Evolutionary conservation across 2,113 vertebrate genomes (phyloP).

Genomic region (Spilogale gracilis): DNA sequence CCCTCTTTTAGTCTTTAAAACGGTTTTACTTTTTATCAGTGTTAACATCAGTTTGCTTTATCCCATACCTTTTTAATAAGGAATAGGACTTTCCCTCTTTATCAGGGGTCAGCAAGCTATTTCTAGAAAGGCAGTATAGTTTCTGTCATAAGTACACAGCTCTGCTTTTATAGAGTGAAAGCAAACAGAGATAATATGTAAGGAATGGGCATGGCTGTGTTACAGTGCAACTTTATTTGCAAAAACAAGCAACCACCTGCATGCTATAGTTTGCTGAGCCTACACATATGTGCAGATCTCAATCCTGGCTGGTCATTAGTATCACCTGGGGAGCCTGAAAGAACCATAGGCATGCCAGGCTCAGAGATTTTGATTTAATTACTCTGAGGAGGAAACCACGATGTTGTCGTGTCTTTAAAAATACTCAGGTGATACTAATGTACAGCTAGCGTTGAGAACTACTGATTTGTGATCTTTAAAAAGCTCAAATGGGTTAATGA

Average conservation of each 20-base stretch:
- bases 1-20: conserved; percentile 10
- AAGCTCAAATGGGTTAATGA: background rate
- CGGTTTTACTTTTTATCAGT: background rate
- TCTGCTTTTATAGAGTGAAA: background rate
- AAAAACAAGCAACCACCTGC: background rate
- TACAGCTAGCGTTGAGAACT: background rate
- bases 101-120: conserved; percentile 22
- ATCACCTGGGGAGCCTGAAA: background rate
- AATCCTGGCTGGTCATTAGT: background rate
- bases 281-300: background rate
- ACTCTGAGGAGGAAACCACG: background rate
- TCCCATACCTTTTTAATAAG: conserved; percentile 54
- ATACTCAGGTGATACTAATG: background rate
- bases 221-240: conserved; percentile 26
- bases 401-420: background rate
- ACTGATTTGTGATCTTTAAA: conserved; percentile 39
- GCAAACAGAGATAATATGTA: background rate
- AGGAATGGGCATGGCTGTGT: background rate
- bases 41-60: conserved; percentile 4
- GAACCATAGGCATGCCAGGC: background rate
- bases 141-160: background rate
- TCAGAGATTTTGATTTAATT: conserved; percentile 22
- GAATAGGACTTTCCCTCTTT: conserved; percentile 10
- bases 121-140: background rate
- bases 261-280: background rate